Evolutionary conservation across 2,113 vertebrate genomes (phyloP).

Genomic region (Xiphophorus couchianus): DNA sequence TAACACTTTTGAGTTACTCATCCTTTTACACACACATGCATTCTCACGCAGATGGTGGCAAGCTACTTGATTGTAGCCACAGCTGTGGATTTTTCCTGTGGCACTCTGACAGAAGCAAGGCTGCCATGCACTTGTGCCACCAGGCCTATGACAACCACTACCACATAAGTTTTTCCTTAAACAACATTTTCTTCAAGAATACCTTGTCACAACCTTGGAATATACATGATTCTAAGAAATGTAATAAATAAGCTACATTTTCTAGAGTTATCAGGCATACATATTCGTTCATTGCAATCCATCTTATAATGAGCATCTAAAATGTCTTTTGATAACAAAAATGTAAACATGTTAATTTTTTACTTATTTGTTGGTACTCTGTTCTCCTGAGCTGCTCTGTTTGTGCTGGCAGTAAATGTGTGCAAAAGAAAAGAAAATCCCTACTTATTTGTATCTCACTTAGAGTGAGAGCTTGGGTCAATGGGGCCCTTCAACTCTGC

Average conservation of each 20-base stretch:
- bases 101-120: too few species aligned
- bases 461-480: constrained; percentile 58
- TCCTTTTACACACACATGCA: too few species aligned
- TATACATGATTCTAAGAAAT: too few species aligned
- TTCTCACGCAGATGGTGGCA: too few species aligned
- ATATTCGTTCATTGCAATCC: background rate
- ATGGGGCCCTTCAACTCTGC: constrained; percentile 58
- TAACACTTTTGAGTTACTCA: too few species aligned
- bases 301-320: background rate
- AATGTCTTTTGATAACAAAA: background rate
- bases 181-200: background rate
- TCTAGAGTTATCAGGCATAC: too few species aligned
- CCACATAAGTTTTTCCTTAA: background rate
- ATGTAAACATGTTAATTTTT: background rate
- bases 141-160: too few species aligned
- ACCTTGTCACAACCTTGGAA: too few species aligned
- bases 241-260: too few species aligned
- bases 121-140: too few species aligned
- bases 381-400: constrained; percentile 15
- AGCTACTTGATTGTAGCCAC: too few species aligned
- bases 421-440: constrained; percentile 15
- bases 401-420: constrained; percentile 41
- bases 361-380: background rate
- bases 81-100: too few species aligned
- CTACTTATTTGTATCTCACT: constrained; percentile 58